Base-by-base conservation (phyloP, 2,888 invertebrate species). In the Cantharis rufa region DNA sequence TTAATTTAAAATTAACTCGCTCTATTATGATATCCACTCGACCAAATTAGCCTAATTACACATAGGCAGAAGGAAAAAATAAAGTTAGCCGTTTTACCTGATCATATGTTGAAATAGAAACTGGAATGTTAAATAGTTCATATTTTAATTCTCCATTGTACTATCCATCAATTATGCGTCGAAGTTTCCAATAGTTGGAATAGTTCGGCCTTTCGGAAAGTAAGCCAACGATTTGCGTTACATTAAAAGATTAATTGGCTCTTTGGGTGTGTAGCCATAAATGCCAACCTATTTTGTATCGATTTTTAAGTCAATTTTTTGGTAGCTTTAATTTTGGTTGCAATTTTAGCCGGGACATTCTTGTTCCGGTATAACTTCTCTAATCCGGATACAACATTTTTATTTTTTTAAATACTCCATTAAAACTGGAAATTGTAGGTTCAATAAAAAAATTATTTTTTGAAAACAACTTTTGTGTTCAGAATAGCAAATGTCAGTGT, bases 1-100 rank as follows among this genome's bases (percentile, higher is more conserved):
- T 77, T 77, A 76, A 77, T 78, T 78, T 77, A 77, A 75, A 80
- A 80, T 78, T 76, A 75, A 73, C 80, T 73, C n/a, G 75, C 73
- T 75, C 72, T 71, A 77, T 80, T 76, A 75, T 76, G 71, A 73
- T 73, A 78, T 75, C 75, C 78, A 78, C 77, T 80, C 80, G 62
- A 76, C 74, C 75, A 80, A 80, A 80, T 80, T 80, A 78, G 77
- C 70, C 71, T 77, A 72, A 77, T 78, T 80, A 73, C 28, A 27
- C n/a, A 11, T 28, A 13, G 48, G n/a, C 13, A n/a, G n/a, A 48
- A n/a, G 48, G n/a, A 48, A 48, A n/a, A 48, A 48, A n/a, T 48
- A 9, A 9, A 48, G 5, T 48, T n/a, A 2, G 13, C n/a, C n/a
- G n/a, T 48, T 48, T 48, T 48, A 48, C 48, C 48, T 48, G 48